These are phyloP conservation scores for Bemisia tabaci DNA, from an alignment of 1,140 invertebrate genomes.

Conservation along the genomic window DNA sequence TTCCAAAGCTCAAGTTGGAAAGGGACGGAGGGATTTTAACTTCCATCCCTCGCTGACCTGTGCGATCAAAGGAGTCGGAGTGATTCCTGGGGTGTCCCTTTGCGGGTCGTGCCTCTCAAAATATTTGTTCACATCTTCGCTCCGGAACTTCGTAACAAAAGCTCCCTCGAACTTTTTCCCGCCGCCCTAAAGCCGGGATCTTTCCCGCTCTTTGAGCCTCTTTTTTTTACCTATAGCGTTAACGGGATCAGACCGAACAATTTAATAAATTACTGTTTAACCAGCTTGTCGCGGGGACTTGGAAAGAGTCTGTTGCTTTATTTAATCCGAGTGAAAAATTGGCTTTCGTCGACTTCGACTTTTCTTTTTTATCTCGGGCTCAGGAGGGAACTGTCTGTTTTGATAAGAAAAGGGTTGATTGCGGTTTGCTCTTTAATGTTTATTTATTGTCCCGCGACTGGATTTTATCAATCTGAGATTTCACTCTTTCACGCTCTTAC, in stretches of 20 bases:
- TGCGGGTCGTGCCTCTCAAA: not conserved
- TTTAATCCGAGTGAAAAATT: not conserved
- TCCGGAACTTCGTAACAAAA: not conserved
- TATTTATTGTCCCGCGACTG: too few species aligned
- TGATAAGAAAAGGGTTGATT: not conserved
- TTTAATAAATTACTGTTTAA: slow-evolving; percentile 1
- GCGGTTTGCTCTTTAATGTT: too few species aligned
- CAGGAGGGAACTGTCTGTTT: not conserved
- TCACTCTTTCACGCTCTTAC: too few species aligned
- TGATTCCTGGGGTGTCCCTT: not conserved
- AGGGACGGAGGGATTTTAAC: not conserved
- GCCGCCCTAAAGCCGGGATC: not conserved
- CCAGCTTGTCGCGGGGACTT: not conserved
- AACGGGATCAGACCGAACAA: not conserved
- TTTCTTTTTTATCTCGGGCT: not conserved
- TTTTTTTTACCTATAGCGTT: not conserved
- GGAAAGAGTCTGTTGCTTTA: not conserved
- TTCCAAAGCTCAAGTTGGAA: too few species aligned
- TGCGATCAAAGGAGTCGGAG: not conserved
- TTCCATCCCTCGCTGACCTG: too few species aligned
- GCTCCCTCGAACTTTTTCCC: not conserved
- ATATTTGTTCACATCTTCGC: not conserved
- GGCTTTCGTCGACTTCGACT: not conserved
- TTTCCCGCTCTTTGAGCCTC: not conserved
- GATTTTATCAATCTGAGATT: too few species aligned